Conservation (phyloP, 1,140 invertebrate genomes). For the Zaprionus nigranus region DNA sequence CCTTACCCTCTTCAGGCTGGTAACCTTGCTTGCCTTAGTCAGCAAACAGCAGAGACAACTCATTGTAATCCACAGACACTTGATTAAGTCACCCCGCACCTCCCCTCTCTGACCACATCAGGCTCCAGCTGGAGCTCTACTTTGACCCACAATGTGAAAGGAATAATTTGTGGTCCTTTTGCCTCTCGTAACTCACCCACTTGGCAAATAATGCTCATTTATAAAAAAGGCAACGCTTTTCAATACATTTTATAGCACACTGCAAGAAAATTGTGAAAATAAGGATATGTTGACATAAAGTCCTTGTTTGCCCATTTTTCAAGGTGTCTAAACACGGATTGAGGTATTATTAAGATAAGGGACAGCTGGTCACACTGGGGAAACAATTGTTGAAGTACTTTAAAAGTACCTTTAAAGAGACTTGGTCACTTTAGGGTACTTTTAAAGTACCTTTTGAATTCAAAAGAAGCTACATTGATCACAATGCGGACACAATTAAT, state of each 20-base stretch:
- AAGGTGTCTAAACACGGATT: background rate
- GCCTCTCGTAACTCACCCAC: background rate
- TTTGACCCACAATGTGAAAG: conserved; percentile 1
- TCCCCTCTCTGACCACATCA: background rate
- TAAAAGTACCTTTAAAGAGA: too few relatives aligned
- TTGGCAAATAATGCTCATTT: conserved; percentile 5
- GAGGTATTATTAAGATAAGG: background rate
- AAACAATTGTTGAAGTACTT: too few relatives aligned
- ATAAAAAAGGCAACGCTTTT: conserved; percentile 8
- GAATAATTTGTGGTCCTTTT: conserved; percentile 11
- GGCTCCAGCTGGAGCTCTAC: background rate
- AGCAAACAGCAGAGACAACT: conserved; percentile 37
- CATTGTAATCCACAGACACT: conserved; percentile 23
- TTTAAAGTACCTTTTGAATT: too few relatives aligned
- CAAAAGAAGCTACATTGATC: too few relatives aligned
- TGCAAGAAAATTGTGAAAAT: background rate
- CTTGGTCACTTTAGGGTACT: too few relatives aligned
- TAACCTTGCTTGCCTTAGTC: conserved; percentile 4
- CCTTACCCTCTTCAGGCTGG: background rate
- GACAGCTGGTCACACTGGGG: background rate
- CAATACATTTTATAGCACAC: conserved; percentile 4
- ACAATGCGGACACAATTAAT: background rate
- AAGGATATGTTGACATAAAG: too few relatives aligned
- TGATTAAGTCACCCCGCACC: conserved; percentile 1
- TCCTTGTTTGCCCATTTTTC: background rate